Conservation (phyloP, 1,140 invertebrate genomes). For the Meloidogyne exigua region DNA sequence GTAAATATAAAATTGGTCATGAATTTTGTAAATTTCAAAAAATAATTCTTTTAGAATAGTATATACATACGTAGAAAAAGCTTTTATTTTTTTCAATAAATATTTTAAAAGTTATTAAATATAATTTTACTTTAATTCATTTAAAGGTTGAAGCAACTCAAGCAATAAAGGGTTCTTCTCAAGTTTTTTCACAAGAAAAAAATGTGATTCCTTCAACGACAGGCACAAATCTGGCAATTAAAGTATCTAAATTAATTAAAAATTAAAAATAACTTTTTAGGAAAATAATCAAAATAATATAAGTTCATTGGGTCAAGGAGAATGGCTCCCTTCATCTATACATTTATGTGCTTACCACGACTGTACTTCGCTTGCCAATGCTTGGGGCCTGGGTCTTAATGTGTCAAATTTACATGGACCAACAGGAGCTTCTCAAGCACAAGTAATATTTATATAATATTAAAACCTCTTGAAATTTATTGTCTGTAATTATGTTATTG, state of each 20-base stretch:
- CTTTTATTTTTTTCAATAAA: too few species aligned
- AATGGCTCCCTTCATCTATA: constrained; percentile 55
- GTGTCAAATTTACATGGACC: constrained; percentile 51
- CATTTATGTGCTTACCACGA: constrained; percentile 60
- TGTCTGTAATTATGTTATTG: too few species aligned
- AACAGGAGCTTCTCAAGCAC: constrained; percentile 53
- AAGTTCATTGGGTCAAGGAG: constrained; percentile 8
- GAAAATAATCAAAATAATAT: neutral
- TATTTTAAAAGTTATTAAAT: neutral
- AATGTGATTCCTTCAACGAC: neutral
- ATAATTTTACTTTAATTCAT: neutral
- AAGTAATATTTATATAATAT: neutral
- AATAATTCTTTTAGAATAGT: too few species aligned
- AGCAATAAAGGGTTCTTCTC: neutral
- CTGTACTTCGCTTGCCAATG: constrained; percentile 57
- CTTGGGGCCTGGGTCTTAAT: constrained; percentile 54
- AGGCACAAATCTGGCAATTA: neutral
- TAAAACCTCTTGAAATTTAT: too few species aligned
- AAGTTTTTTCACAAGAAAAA: neutral
- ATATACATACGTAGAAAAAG: too few species aligned
- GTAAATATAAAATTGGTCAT: too few species aligned
- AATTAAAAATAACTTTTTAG: neutral
- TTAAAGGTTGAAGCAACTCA: neutral
- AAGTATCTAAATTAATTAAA: neutral
- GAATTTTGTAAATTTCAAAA: too few species aligned